A percentile compares a stretch with the other conserved stretches of the same genome.
Conservation (phyloP, 2,888 invertebrate genomes). For the Harmothoe impar region DNA sequence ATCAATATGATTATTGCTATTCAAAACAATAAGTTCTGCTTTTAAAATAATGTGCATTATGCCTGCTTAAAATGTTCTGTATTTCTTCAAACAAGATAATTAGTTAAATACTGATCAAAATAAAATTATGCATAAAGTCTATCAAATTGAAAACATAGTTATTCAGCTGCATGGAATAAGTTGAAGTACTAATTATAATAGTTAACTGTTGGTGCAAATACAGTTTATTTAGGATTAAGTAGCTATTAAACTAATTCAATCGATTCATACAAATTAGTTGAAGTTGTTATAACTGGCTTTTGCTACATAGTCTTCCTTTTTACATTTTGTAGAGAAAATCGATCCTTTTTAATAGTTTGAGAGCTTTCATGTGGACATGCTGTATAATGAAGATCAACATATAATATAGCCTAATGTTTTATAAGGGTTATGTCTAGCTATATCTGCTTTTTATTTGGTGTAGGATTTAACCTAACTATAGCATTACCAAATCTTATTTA, state of each 20-base stretch:
- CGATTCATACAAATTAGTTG: slow-evolving; percentile 32
- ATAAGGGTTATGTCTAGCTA: neutral
- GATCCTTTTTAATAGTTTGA: neutral
- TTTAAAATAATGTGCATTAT: neutral
- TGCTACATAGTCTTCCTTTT: slow-evolving; percentile 32
- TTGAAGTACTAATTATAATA: neutral
- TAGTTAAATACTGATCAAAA: too few species aligned
- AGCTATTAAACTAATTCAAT: slow-evolving; percentile 1
- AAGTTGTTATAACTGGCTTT: slow-evolving; percentile 16
- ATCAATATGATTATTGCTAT: neutral
- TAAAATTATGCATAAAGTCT: neutral
- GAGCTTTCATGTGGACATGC: neutral
- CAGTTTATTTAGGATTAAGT: neutral
- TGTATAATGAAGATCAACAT: neutral
- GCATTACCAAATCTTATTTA: neutral
- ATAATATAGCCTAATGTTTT: neutral
- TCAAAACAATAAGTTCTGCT: neutral
- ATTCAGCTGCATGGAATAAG: neutral
- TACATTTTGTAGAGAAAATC: neutral
- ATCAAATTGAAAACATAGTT: neutral
- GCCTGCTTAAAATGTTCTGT: too few species aligned
- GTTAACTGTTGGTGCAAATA: neutral
- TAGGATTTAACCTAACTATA: neutral
- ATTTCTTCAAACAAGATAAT: too few species aligned
- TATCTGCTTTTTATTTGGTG: neutral